A percentile compares a stretch with the other conserved stretches of the same genome.
Evolutionary conservation across 1,140 invertebrate species (phyloP).

Genomic region (Zophobas atratus): DNA sequence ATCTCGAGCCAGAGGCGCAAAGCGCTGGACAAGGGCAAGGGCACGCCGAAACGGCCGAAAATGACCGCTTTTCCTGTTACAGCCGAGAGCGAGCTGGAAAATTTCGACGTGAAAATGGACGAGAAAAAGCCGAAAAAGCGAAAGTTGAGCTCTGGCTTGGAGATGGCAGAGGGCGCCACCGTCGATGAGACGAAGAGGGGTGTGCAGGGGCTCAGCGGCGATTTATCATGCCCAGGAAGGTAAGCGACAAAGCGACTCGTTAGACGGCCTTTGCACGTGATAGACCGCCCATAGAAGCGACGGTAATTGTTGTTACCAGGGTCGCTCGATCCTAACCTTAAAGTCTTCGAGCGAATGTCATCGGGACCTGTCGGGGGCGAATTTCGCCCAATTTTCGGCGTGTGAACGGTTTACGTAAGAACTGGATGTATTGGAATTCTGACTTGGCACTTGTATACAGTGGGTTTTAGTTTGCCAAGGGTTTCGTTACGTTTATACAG

Average conservation of each 20-base stretch:
- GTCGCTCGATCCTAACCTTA: too few species aligned
- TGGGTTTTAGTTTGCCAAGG: too few species aligned
- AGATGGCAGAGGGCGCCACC: slow-evolving; percentile 24
- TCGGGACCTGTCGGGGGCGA: too few species aligned
- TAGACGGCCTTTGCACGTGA: too few species aligned
- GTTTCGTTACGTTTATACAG: too few species aligned
- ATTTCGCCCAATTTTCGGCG: too few species aligned
- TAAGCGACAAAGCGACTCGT: not conserved
- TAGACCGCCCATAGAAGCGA: too few species aligned
- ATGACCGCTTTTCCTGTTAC: slow-evolving; percentile 58
- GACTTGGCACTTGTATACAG: too few species aligned
- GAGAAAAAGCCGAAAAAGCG: slow-evolving; percentile 38
- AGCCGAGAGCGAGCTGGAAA: slow-evolving; percentile 60
- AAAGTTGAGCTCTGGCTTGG: slow-evolving; percentile 18
- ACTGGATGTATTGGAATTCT: too few species aligned
- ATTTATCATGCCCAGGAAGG: slow-evolving; percentile 30
- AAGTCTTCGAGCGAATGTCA: too few species aligned
- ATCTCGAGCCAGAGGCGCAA: slow-evolving; percentile 62
- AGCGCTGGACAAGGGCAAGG: slow-evolving; percentile 49
- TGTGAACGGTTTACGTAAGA: too few species aligned
- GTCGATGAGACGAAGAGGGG: slow-evolving; percentile 10
- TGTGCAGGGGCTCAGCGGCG: slow-evolving; percentile 1
- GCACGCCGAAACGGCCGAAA: slow-evolving; percentile 42
- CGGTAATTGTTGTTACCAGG: too few species aligned
- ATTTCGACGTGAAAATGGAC: slow-evolving; percentile 44